Evolutionary conservation across 2,888 invertebrate genomes (phyloP), one percentile per base, ranked within the genome.

Genomic region (Lagria hirta): DNA sequence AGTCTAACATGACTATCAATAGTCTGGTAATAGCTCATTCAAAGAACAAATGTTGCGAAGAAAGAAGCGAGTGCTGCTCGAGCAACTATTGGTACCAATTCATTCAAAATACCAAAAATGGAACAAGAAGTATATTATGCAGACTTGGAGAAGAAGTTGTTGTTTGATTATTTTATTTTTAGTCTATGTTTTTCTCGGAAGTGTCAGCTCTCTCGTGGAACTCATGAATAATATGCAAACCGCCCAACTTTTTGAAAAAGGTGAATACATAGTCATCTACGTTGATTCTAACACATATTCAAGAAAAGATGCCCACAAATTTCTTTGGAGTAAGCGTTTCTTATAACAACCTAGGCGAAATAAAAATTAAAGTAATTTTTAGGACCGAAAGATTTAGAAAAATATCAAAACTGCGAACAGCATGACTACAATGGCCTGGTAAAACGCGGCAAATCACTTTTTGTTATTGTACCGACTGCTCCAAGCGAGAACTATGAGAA

Each of bases 111-210:
- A 90, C 91, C 16, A 89, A 88, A 74, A 90, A 90, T 70, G 81
- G 80, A 61, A 92, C 91, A 3, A 79, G 93, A 70, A 88, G 86
- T 84, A 66, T 79, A 83, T 76, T 6, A 11, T 29, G 24, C 24
- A 32, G 10, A 15, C 10, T 18, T 42, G 11, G 7, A 4, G 7
- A 13, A 13, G n/a, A n/a, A n/a, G n/a, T n/a, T n/a, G n/a, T n/a
- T n/a, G n/a, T n/a, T n/a, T n/a, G n/a, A n/a, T n/a, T 15, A 28
- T 51, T 48, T 54, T 49, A 51, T 52, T 81, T 82, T 38, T 77
- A 93, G 96, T 98, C 68, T 98, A 97, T 69, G 89, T 98, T 32
- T 92, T 96, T 69, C 78, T 98, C 64, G 96, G 96, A 0, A 84
- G 88, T 12, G 77, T 87, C n/a, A 78, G 83, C 44, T 86, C 88